phyloP scores from a whole-genome alignment of 2,113 vertebrate species.

The Camelus dromedarius region DNA sequence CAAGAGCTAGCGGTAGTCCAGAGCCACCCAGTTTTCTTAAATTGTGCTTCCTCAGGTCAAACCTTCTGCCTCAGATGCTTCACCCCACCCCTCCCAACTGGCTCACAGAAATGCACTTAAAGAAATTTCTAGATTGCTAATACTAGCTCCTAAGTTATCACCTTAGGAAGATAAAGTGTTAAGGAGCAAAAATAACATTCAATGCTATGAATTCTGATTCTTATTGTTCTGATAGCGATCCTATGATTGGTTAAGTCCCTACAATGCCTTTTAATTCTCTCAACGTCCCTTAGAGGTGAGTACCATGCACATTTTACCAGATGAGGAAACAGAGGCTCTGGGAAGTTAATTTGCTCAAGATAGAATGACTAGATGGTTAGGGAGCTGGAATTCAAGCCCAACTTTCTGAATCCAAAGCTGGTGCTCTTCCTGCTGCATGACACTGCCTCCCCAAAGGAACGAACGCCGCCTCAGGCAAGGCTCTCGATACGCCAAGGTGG shows the following conservation, averaged over 20 bases:
- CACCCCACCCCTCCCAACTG: not conserved
- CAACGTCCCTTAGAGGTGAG: not conserved
- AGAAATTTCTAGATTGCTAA: not conserved
- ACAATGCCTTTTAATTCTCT: not conserved
- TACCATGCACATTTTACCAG: not conserved
- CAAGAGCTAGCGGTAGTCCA: not conserved
- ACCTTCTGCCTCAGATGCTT: not conserved
- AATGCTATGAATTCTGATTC: not conserved
- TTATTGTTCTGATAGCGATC: not conserved
- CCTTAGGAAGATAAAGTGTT: not conserved
- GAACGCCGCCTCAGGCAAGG: fast-evolving
- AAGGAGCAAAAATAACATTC: not conserved
- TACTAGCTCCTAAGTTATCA: not conserved
- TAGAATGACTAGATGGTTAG: not conserved
- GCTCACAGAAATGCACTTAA: conserved; percentile 39
- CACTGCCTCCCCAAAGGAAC: not conserved
- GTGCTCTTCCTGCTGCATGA: not conserved
- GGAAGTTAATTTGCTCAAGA: not conserved
- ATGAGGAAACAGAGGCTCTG: not conserved
- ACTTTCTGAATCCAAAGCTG: not conserved
- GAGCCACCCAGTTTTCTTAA: not conserved
- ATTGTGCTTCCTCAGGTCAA: not conserved
- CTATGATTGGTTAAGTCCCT: not conserved
- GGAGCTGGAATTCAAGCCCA: not conserved
- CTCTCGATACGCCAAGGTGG: fast-evolving